phyloP scores from a whole-genome alignment of 2,113 vertebrate species.

The Lethenteron reissneri region DNA sequence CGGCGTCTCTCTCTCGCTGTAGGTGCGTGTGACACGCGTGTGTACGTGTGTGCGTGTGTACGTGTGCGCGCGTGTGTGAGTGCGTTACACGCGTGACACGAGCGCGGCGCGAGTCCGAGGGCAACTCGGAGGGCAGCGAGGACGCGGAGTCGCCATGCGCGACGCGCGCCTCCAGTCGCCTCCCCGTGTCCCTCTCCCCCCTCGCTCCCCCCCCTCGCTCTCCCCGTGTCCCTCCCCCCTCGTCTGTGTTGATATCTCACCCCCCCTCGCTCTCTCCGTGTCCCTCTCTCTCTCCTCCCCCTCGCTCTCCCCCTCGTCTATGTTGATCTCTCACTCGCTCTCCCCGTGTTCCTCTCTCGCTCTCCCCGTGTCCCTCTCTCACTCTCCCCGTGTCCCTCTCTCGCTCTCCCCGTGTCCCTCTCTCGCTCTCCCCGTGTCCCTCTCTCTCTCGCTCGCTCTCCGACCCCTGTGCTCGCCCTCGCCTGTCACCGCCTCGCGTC shows the following conservation, averaged over 20 bases:
- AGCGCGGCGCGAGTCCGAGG: no score
- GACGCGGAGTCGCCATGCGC: no score
- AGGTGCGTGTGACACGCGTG: not conserved
- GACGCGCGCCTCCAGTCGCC: not conserved
- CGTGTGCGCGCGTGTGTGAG: not conserved
- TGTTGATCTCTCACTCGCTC: not conserved
- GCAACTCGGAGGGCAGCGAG: no score
- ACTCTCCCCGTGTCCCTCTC: not conserved
- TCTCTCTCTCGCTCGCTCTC: not conserved
- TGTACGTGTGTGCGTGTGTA: not conserved
- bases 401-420: not conserved
- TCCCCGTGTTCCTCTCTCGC: not conserved
- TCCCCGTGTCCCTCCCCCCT: not conserved
- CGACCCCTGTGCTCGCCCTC: not conserved
- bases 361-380: not conserved
- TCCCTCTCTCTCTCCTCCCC: not conserved
- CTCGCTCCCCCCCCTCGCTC: not conserved
- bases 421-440: not conserved
- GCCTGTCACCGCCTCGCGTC: not conserved
- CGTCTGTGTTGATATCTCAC: not conserved
- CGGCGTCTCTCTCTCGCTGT: not conserved
- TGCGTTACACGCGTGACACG: not conserved
- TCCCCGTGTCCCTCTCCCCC: not conserved
- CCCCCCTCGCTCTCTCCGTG: not conserved
- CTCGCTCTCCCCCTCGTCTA: not conserved